Conservation (phyloP, 1,140 invertebrate genomes). For the Lucilia cuprina region DNA sequence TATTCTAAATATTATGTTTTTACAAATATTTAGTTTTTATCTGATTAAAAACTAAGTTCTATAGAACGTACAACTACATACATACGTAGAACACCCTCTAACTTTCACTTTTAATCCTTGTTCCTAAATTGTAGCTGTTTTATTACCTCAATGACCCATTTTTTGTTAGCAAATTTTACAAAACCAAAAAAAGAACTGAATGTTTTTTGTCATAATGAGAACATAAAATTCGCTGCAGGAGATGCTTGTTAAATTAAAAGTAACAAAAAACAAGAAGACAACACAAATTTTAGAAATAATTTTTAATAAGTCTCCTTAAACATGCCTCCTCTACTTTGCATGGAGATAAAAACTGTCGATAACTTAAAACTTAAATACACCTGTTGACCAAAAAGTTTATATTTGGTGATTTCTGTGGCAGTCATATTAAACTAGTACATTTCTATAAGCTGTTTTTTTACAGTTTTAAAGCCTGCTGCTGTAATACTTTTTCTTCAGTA, state of each 20-base stretch:
- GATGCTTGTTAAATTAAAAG: not conserved
- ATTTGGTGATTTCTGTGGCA: not conserved
- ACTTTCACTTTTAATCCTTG: too few species aligned
- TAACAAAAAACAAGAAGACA: not conserved
- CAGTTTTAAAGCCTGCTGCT: not conserved
- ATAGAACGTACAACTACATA: too few species aligned
- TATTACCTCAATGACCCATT: too few species aligned
- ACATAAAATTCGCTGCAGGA: not conserved
- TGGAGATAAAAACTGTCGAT: not conserved
- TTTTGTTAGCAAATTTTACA: not conserved
- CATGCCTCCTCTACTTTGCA: not conserved
- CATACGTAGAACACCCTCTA: too few species aligned
- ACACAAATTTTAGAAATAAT: not conserved
- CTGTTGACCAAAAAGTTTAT: not conserved
- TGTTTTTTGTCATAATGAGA: too few species aligned
- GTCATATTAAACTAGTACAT: too few species aligned
- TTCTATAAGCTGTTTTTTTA: too few species aligned
- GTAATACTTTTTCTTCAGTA: not conserved
- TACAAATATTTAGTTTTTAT: too few species aligned
- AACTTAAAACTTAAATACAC: constrained; percentile 3
- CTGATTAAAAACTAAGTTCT: too few species aligned
- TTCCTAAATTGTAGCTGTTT: too few species aligned
- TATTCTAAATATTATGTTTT: too few species aligned
- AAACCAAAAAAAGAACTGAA: not conserved
- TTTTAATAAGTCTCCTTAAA: not conserved